phyloP scores from a whole-genome alignment of 2,888 invertebrate genomes.

The Euspilapteryx auroguttella region DNA sequence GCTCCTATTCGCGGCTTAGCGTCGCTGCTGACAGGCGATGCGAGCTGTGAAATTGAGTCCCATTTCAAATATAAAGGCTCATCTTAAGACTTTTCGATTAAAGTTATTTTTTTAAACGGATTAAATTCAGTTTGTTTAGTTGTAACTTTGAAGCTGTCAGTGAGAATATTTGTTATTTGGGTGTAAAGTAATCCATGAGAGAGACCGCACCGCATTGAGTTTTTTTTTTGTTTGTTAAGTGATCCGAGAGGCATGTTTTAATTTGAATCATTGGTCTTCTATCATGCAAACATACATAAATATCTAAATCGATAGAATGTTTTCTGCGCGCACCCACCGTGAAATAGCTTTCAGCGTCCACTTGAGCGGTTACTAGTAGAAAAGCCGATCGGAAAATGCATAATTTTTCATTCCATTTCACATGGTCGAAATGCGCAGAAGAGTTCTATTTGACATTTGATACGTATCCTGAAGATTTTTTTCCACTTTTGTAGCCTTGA shows the following conservation, averaged over 20 bases:
- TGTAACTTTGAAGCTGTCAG: constrained; percentile 31
- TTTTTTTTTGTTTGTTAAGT: too few species aligned
- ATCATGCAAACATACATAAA: too few species aligned
- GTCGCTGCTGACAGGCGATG: constrained; percentile 55
- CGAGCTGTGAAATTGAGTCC: constrained; percentile 57
- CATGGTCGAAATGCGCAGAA: too few species aligned
- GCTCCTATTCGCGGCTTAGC: constrained; percentile 51
- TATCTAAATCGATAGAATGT: too few species aligned
- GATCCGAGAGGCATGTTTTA: too few species aligned
- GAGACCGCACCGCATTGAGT: too few species aligned
- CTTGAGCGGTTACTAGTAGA: constrained; percentile 16
- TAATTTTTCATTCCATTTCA: constrained; percentile 57
- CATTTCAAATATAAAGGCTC: constrained; percentile 47
- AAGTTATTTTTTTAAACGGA: constrained; percentile 31
- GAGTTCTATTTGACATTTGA: too few species aligned
- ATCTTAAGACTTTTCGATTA: constrained; percentile 40
- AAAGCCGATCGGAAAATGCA: constrained; percentile 47
- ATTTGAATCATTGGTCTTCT: too few species aligned
- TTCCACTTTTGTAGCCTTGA: too few species aligned
- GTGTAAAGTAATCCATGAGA: constrained; percentile 12
- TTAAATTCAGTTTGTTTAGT: constrained; percentile 50
- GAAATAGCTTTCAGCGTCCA: constrained; percentile 38
- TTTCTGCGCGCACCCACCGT: constrained; percentile 26
- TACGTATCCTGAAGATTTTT: too few species aligned
- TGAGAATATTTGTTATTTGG: constrained; percentile 13